Evolutionary conservation across 1,140 invertebrate species (phyloP), one percentile per base, ranked within the genome.

Genomic region (Cherax destructor): DNA sequence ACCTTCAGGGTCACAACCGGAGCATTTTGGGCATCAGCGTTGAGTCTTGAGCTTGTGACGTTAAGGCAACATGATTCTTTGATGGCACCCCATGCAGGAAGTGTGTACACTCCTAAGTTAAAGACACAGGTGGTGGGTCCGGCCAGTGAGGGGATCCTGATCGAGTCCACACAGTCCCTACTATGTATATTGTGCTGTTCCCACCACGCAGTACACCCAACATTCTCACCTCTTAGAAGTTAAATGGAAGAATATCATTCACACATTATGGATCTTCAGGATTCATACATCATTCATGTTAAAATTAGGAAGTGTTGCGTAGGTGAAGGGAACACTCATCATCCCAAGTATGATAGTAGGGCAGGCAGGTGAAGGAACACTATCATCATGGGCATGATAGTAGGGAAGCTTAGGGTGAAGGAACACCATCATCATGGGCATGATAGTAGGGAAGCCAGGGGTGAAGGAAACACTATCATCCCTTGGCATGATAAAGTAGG

Each of bases 151-250:
- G 11, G 98, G 98, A 95, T 99, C 98, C 90, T 96, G 92, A 99
- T 98, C 7, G 95, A 95, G 21, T 98, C 98, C 24, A 97, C 96
- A 94, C 98, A 99, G 95, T 99, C 98, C 95, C 99, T 99, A 21
- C 98, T 97, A 86, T 99, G 95, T 99, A 99, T 80, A 99, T 96
- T 9, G 98, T 97, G 79, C 97, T 97, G 94, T 99, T 99, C 41
- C 98, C 98, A 95, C 99, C 99, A 47, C 97, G 95, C 83, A 99
- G 95, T 88, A 99, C 96, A 93, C 99, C 96, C 5, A 59, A 98
- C 97, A 91, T 96, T 97, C 92, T 98, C 97, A 90, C 93, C n/a
- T n/a, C 94, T 97, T 97, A 96, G 96, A 94, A 92, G 94, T 59
- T 50, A 30, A 78, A 74, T 50, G 13, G n/a, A n/a, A 30, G 6